Conservation (phyloP, 2,797 vertebrate genomes). For the Telmatherina bonti region DNA sequence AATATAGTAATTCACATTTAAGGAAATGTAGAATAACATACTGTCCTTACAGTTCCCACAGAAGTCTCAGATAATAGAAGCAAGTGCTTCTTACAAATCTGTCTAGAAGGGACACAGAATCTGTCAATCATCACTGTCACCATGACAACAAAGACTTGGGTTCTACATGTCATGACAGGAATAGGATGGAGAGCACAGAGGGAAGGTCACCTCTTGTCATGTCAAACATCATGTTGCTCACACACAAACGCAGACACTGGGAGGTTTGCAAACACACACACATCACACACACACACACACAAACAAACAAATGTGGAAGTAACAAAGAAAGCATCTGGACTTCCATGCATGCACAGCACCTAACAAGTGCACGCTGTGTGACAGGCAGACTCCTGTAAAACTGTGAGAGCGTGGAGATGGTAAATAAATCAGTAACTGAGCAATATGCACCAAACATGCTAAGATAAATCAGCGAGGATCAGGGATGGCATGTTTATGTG, state of each 20-base stretch:
- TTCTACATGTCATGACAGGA: slow-evolving; percentile 62
- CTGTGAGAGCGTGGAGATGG: slow-evolving; percentile 51
- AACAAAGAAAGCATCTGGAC: slow-evolving; percentile 27
- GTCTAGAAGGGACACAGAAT: slow-evolving; percentile 63
- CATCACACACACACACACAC: too few species aligned
- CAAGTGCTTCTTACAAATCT: slow-evolving; percentile 65
- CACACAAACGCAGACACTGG: slow-evolving; percentile 36
- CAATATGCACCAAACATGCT: slow-evolving; percentile 55
- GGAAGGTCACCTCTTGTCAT: slow-evolving; percentile 81
- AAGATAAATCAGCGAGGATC: slow-evolving; percentile 65
- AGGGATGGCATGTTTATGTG: slow-evolving; percentile 68
- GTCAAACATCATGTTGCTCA: slow-evolving; percentile 63
- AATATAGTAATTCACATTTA: slow-evolving; percentile 22
- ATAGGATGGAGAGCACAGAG: slow-evolving; percentile 65
- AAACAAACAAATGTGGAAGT: slow-evolving; percentile 8
- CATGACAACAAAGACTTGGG: slow-evolving; percentile 71
- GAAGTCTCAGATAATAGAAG: slow-evolving; percentile 61
- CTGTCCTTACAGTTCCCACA: slow-evolving; percentile 24
- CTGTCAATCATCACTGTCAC: slow-evolving; percentile 75
- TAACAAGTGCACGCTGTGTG: slow-evolving; percentile 41
- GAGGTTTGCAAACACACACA: slow-evolving; percentile 20
- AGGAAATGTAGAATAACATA: slow-evolving; percentile 38
- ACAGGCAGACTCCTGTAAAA: slow-evolving; percentile 64
- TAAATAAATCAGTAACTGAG: slow-evolving; percentile 71
- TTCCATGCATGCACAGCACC: slow-evolving; percentile 21